phyloP scores from a whole-genome alignment of 2,113 vertebrate species.

The Siniperca knerii region DNA sequence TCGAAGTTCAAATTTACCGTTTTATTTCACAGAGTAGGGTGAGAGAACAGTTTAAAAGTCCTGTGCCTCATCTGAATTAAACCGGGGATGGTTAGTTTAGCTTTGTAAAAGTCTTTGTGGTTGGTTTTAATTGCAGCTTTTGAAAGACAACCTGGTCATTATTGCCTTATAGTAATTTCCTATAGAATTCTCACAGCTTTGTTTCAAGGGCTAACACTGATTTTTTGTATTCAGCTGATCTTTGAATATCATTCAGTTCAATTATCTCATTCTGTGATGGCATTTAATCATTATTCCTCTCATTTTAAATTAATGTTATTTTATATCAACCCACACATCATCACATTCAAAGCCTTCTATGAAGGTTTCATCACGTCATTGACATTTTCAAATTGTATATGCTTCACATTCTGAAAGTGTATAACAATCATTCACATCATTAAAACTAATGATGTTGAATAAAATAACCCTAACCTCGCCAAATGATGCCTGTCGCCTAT shows the following conservation, averaged over 20 bases:
- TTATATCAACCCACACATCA: conserved; percentile 2
- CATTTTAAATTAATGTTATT: conserved; percentile 17
- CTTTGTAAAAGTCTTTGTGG: conserved; percentile 42
- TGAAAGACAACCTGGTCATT: conserved; percentile 24
- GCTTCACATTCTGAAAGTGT: neutral
- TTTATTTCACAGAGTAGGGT: conserved; percentile 29
- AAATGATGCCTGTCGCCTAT: neutral
- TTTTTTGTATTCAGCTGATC: conserved; percentile 4
- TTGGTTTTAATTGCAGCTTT: conserved; percentile 51
- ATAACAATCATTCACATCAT: neutral
- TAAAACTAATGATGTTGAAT: neutral
- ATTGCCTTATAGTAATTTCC: conserved; percentile 22
- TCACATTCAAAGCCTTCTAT: conserved; percentile 13
- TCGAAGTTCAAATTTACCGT: conserved; percentile 48
- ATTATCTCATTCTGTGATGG: conserved; percentile 2
- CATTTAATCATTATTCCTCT: conserved; percentile 23
- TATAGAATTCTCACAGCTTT: conserved; percentile 21
- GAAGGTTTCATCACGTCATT: neutral
- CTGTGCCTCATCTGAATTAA: conserved; percentile 43
- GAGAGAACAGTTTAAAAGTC: conserved; percentile 26
- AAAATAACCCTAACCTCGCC: neutral
- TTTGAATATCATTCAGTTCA: conserved; percentile 36
- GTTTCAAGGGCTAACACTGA: conserved; percentile 23
- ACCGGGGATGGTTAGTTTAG: neutral
- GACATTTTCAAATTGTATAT: neutral